Evolutionary conservation across 2,797 vertebrate genomes (phyloP).

Genomic region (Poecilia gillii): DNA sequence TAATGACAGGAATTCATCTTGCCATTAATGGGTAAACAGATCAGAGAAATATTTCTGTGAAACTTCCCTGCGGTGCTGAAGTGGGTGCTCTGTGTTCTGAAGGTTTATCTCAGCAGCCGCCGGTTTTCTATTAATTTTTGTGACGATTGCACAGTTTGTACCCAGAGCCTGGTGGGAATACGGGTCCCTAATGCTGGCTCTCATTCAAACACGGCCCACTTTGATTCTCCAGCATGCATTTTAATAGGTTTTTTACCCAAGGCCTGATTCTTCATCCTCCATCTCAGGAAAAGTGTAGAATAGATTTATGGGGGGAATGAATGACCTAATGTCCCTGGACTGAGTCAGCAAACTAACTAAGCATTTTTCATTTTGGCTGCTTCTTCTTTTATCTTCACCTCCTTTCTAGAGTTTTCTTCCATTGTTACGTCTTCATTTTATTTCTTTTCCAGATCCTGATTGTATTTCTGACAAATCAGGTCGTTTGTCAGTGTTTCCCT

Average conservation of each 20-base stretch:
- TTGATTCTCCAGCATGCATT: constrained; percentile 39
- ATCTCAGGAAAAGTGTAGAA: constrained; percentile 5
- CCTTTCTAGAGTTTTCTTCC: neutral
- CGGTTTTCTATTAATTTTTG: constrained; percentile 28
- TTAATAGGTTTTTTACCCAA: constrained; percentile 55
- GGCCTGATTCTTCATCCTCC: constrained; percentile 28
- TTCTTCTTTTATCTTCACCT: neutral
- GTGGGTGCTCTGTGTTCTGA: neutral
- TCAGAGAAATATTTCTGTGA: neutral
- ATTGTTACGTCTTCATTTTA: neutral
- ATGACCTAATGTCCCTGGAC: constrained; percentile 30
- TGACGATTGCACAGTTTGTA: constrained; percentile 28
- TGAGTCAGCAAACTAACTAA: constrained; percentile 54
- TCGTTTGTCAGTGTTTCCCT: constrained; percentile 6
- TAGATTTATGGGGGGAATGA: constrained; percentile 44
- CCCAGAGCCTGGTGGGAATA: constrained; percentile 28
- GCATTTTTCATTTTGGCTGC: constrained; percentile 36
- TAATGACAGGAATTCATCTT: neutral
- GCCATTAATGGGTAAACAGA: neutral
- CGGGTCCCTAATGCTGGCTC: constrained; percentile 27
- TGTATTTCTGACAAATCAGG: neutral
- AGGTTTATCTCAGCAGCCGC: constrained; percentile 13
- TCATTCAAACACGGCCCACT: constrained; percentile 47
- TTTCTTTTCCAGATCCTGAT: neutral
- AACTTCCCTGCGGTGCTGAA: neutral